Base-by-base conservation (phyloP, 2,113 vertebrate species). In the Erythrolamprus reginae region DNA sequence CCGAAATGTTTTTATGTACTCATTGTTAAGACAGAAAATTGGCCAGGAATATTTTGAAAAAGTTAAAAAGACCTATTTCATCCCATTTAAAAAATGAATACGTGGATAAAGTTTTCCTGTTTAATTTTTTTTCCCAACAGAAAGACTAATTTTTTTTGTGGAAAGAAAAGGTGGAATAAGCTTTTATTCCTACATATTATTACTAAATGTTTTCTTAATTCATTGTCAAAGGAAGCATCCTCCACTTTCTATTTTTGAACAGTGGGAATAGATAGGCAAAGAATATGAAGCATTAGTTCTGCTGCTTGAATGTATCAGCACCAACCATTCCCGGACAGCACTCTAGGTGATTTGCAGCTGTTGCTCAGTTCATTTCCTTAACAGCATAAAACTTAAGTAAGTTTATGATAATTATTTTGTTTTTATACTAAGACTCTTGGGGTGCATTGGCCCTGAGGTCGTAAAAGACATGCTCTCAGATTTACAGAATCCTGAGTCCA, bases 291-390 rank as follows among this genome's bases (percentile, higher is more conserved):
- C 21, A 88, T 33, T 17, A 61, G 23, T 47, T 61, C n/a, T 84
- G n/a, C 33, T 88, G 45, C 52, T 10, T 50, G 23, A 88, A 42
- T 51, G 52, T 17, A 88, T 91, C 86, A 91, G 90, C 90, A 91
- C 90, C 77, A 61, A 88, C 77, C 86, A 88, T 10, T 70, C 58
- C 58, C n/a, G 90, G 90, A 91, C 90, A 91, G 90, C 90, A 91
- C 86, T 91, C 53, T 61, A 28, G 21, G n/a, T 50, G 53, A 28
- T 47, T 83, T 61, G 53, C 17, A 61, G 53, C 77, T 84, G n/a
- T 77, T 42, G 53, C 52, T 90, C 51, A 10, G 85, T 82, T 53
- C 42, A 42, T 88, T 8, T 51, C 45, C 53, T 51, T 38, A 58
- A 77, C 70, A 77, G 17, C 33, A 77, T 77, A 77, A 77, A 21